Conservation (phyloP, 2,797 vertebrate species). For the Tauraco hartlaubi region DNA sequence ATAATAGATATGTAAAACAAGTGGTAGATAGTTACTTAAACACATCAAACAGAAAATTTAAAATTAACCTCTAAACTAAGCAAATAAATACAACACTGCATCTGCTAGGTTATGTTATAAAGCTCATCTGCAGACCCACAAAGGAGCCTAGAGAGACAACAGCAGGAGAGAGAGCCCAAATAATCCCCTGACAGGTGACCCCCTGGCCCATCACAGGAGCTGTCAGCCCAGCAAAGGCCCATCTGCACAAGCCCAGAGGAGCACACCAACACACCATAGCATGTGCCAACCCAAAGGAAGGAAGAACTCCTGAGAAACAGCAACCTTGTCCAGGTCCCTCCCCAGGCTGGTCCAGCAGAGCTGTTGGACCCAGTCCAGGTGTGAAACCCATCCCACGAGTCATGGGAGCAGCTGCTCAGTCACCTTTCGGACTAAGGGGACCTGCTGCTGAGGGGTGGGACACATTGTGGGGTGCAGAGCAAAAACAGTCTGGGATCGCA, state of each 20-base stretch:
- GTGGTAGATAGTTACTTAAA: background rate
- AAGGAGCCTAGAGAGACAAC: background rate
- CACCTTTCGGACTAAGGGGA: background rate
- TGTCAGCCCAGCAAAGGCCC: background rate
- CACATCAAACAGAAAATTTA: background rate
- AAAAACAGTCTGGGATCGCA: background rate
- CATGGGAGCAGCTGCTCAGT: background rate
- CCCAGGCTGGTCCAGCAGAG: rapidly evolving
- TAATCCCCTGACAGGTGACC: background rate
- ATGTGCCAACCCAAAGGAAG: background rate
- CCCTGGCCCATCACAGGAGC: background rate
- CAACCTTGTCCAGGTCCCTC: background rate
- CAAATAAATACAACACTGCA: background rate
- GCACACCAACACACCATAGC: too few species aligned
- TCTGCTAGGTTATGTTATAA: background rate
- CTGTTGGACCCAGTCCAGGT: rapidly evolving
- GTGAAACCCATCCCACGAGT: background rate
- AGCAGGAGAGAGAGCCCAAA: too few species aligned
- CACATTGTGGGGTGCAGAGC: too few species aligned
- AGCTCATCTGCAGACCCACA: background rate
- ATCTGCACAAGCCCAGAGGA: background rate
- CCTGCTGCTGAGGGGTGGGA: background rate
- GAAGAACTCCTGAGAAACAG: background rate
- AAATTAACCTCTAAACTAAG: background rate
- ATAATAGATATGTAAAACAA: background rate